Evolutionary conservation across 2,888 invertebrate genomes (phyloP).

Genomic region (Molorchus minor): DNA sequence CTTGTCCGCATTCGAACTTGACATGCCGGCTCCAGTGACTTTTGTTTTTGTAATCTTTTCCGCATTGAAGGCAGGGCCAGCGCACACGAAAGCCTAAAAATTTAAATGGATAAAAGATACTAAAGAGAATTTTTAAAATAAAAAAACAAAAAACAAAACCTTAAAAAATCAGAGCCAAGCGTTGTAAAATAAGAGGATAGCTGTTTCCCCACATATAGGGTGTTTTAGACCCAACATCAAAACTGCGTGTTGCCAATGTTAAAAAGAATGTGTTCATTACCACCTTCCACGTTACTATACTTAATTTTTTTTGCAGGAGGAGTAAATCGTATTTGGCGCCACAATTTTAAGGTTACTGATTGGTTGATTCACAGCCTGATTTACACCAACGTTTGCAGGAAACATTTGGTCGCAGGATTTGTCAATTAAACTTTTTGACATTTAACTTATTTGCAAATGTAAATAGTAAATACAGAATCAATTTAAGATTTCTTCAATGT

Average conservation of each 20-base stretch:
- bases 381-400: no score
- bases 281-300: no score
- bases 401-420: no score
- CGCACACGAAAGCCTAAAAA: neutral
- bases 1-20: constrained; percentile 68
- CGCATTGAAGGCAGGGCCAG: constrained; percentile 6
- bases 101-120: neutral
- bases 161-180: neutral
- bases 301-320: no score
- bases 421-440: no score
- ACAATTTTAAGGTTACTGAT: no score
- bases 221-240: neutral
- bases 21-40: constrained; percentile 44
- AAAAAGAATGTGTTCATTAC: no score
- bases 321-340: no score
- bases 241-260: neutral
- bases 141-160: neutral
- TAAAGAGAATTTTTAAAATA: neutral
- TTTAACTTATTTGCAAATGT: no score
- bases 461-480: no score
- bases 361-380: no score
- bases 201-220: neutral
- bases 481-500: no score
- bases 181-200: neutral
- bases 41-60: constrained; percentile 23